phyloP scores from a whole-genome alignment of 2,797 vertebrate species.

The Periparus ater region DNA sequence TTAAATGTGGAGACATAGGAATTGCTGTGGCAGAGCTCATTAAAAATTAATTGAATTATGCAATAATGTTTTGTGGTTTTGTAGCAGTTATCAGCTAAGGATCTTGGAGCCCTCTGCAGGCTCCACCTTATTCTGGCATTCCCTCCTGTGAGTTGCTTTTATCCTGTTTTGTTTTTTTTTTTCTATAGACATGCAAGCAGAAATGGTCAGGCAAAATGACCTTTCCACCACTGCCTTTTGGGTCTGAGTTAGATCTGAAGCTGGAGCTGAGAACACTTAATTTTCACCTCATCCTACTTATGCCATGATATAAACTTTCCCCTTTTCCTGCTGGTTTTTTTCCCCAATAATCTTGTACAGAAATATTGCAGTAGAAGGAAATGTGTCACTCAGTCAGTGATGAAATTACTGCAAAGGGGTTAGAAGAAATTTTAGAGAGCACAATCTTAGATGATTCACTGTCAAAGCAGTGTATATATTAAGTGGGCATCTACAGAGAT shows the following conservation, averaged over 20 bases:
- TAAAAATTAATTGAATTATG: constrained; percentile 5
- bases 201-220: neutral
- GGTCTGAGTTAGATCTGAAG: neutral
- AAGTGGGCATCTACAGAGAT: neutral
- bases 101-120: constrained; percentile 44
- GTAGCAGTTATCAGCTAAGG: neutral
- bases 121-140: neutral
- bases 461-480: neutral
- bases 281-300: neutral
- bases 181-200: neutral
- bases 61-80: neutral
- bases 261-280: neutral
- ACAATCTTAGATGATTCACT: neutral
- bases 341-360: neutral
- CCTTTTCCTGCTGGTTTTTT: neutral
- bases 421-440: neutral
- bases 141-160: neutral
- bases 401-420: neutral
- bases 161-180: neutral
- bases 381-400: neutral
- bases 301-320: neutral
- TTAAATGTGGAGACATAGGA: neutral
- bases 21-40: neutral
- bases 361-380: neutral
- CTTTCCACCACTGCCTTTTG: neutral